Percentiles rank a stretch among this genome's conserved stretches.
phyloP scores from a whole-genome alignment of 2,888 invertebrate genomes.

The Horisme vitalbata region DNA sequence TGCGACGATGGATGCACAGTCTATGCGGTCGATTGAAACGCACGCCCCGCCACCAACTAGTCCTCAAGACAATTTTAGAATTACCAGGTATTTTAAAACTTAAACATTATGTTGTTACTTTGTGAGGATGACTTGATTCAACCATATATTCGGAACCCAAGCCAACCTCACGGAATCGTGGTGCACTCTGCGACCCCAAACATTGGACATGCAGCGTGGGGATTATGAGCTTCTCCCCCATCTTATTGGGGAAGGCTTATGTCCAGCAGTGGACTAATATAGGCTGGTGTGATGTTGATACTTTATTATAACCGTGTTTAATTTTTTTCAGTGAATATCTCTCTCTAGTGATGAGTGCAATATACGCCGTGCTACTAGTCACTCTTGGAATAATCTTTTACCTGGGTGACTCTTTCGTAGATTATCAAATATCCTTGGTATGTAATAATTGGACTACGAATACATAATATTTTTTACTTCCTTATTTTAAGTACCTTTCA shows the following conservation, averaged over 20 bases:
- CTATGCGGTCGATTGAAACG: conserved; percentile 70
- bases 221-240: too few species aligned
- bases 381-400: conserved; percentile 86
- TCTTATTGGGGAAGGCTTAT: too few species aligned
- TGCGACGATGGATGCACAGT: conserved; percentile 72
- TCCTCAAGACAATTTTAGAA: conserved; percentile 69
- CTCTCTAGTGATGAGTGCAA: conserved; percentile 84
- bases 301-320: conserved; percentile 8
- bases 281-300: not conserved
- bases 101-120: too few species aligned
- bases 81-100: conserved; percentile 68
- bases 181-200: not conserved
- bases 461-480: conserved; percentile 16
- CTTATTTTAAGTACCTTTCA: not conserved
- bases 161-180: too few species aligned
- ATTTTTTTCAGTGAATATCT: conserved; percentile 80
- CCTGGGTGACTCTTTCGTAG: conserved; percentile 82
- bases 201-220: not conserved
- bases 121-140: too few species aligned
- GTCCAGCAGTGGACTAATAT: not conserved
- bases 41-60: conserved; percentile 74
- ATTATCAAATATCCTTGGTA: conserved; percentile 80
- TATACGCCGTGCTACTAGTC: conserved; percentile 87
- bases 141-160: too few species aligned
- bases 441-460: conserved; percentile 37